Evolutionary conservation across 1,140 invertebrate species (phyloP).

Genomic region (Pissodes strobi): DNA sequence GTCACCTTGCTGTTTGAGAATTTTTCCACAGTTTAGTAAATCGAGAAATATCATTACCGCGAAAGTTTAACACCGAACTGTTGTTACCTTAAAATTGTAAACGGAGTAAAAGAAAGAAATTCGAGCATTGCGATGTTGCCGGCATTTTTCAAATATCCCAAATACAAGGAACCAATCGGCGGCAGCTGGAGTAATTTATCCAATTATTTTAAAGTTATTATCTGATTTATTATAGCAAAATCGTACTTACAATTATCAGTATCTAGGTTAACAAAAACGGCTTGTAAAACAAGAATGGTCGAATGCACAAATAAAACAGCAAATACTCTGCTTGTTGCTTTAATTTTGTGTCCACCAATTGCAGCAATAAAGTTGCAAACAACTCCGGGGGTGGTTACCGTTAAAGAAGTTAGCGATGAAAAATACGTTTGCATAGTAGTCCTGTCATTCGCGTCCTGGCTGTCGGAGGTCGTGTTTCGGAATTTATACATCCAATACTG

Average conservation of each 20-base stretch:
- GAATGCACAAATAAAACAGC: constrained; percentile 5
- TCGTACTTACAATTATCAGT: constrained; percentile 35
- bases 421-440: constrained; percentile 30
- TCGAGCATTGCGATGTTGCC: no score
- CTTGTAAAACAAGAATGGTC: background rate
- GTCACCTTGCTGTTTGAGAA: no score
- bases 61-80: no score
- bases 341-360: constrained; percentile 21
- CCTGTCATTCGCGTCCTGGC: constrained; percentile 17
- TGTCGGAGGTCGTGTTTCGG: constrained; percentile 16
- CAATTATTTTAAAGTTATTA: no score
- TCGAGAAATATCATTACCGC: no score
- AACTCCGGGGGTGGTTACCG: constrained; percentile 2
- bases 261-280: constrained; percentile 23
- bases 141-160: no score
- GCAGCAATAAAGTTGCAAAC: constrained; percentile 14
- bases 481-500: constrained; percentile 40
- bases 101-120: no score
- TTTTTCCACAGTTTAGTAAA: no score
- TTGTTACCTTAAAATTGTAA: no score
- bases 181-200: no score
- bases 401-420: constrained; percentile 4
- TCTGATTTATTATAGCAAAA: no score
- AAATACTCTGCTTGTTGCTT: constrained; percentile 17
- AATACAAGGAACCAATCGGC: no score